phyloP scores from a whole-genome alignment of 2,888 invertebrate genomes.

The Diarsia rubi region DNA sequence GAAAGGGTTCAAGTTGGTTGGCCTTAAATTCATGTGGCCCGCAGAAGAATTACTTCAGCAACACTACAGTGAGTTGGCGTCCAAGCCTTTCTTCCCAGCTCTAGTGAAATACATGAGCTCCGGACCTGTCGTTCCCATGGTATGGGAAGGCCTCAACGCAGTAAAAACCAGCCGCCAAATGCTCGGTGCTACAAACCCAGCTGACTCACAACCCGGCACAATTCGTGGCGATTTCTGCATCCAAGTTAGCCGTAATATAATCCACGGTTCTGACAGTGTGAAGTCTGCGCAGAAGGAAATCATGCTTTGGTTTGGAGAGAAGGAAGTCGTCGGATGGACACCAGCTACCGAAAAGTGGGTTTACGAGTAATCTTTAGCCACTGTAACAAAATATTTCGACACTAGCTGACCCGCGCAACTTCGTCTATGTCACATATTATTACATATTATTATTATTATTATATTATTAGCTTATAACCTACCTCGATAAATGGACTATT shows the following conservation, averaged over 20 bases:
- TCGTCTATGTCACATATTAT: too few species aligned
- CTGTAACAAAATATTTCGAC: constrained; percentile 38
- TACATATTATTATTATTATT: too few species aligned
- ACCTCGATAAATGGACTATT: too few species aligned
- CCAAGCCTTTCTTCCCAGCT: constrained; percentile 98
- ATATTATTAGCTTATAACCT: too few species aligned
- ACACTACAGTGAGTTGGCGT: constrained; percentile 98
- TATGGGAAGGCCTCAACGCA: constrained; percentile 98
- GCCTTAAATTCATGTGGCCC: constrained; percentile 98
- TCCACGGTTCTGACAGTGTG: constrained; percentile 99
- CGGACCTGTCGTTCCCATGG: constrained; percentile 98
- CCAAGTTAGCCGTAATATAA: constrained; percentile 98
- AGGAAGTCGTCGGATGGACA: constrained; percentile 96
- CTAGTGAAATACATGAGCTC: constrained; percentile 98
- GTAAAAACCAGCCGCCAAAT: constrained; percentile 99
- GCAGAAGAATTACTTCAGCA: constrained; percentile 96
- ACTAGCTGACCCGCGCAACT: too few species aligned
- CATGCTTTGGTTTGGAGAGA: constrained; percentile 97
- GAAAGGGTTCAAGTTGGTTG: constrained; percentile 99
- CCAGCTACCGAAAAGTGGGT: constrained; percentile 96
- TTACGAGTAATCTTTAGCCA: constrained; percentile 93
- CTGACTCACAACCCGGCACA: constrained; percentile 98
- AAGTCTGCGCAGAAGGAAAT: constrained; percentile 99
- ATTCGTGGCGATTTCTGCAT: constrained; percentile 99
- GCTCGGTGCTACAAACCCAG: constrained; percentile 99